Conservation (phyloP, 2,888 invertebrate species). For the Nycteola revayana region DNA sequence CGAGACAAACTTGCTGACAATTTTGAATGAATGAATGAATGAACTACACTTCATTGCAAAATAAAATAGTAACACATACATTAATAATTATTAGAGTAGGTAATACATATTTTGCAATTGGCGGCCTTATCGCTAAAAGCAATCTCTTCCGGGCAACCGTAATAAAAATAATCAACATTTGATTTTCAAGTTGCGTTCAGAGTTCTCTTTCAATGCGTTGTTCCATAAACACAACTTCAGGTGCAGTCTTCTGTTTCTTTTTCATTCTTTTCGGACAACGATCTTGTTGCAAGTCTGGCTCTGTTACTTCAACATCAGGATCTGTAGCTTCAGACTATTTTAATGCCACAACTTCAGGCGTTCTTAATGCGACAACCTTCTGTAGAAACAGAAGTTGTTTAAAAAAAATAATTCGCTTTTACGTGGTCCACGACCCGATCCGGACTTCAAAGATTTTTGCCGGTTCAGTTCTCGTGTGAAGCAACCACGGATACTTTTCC, state of each 20-base stretch:
- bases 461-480: slow-evolving; percentile 20
- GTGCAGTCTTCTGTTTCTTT: slow-evolving; percentile 4
- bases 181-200: slow-evolving; percentile 4
- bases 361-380: slow-evolving; percentile 6
- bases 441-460: slow-evolving; percentile 13
- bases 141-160: slow-evolving; percentile 6
- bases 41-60: slow-evolving; percentile 13
- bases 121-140: slow-evolving; percentile 5
- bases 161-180: too few relatives aligned
- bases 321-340: slow-evolving; percentile 4
- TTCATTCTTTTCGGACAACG: slow-evolving; percentile 3
- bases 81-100: slow-evolving; percentile 1
- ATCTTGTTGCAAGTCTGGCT: slow-evolving; percentile 3
- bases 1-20: slow-evolving; percentile 10
- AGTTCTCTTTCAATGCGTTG: slow-evolving; percentile 3
- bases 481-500: slow-evolving; percentile 24
- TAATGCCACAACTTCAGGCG: neutral
- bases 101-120: slow-evolving; percentile 4
- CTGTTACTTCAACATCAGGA: slow-evolving; percentile 6
- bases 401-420: slow-evolving; percentile 24
- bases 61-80: slow-evolving; percentile 3
- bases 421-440: slow-evolving; percentile 9
- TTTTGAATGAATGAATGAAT: slow-evolving; percentile 19
- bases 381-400: slow-evolving; percentile 19
- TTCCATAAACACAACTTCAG: slow-evolving; percentile 7